phyloP scores from a whole-genome alignment of 2,113 vertebrate genomes.

The Crotalus tigris region DNA sequence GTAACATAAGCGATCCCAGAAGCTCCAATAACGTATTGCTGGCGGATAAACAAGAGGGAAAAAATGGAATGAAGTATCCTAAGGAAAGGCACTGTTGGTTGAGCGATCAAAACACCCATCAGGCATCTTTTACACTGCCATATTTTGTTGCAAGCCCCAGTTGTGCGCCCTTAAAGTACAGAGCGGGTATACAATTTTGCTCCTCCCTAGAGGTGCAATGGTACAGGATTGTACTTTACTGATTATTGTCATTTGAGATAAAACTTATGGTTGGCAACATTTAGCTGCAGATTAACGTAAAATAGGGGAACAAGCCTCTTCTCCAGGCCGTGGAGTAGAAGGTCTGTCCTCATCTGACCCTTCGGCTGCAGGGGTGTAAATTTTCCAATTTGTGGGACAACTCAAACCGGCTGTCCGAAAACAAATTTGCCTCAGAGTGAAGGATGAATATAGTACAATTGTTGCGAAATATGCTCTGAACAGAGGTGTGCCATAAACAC shows the following conservation, averaged over 20 bases:
- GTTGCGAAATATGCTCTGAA: neutral
- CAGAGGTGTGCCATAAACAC: neutral
- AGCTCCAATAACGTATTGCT: neutral
- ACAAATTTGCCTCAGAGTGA: neutral
- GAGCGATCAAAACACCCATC: neutral
- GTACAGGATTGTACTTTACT: neutral
- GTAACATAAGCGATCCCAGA: neutral
- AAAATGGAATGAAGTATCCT: neutral
- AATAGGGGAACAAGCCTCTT: conserved; percentile 12
- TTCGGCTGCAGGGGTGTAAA: conserved; percentile 71
- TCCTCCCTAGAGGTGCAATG: neutral
- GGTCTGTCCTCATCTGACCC: conserved; percentile 63
- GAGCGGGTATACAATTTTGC: neutral
- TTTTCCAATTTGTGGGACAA: conserved; percentile 52
- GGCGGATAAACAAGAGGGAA: neutral
- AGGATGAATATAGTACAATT: neutral
- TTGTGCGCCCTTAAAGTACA: neutral
- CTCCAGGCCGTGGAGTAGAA: conserved; percentile 63
- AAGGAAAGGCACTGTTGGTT: neutral
- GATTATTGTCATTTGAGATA: neutral
- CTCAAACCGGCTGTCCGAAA: neutral
- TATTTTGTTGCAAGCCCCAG: neutral
- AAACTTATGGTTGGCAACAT: neutral
- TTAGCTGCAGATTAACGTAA: neutral
- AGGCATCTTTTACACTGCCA: neutral